These are phyloP conservation scores for Drosophila varians DNA, from an alignment of 1,140 invertebrate species.

Conservation along the genomic window DNA sequence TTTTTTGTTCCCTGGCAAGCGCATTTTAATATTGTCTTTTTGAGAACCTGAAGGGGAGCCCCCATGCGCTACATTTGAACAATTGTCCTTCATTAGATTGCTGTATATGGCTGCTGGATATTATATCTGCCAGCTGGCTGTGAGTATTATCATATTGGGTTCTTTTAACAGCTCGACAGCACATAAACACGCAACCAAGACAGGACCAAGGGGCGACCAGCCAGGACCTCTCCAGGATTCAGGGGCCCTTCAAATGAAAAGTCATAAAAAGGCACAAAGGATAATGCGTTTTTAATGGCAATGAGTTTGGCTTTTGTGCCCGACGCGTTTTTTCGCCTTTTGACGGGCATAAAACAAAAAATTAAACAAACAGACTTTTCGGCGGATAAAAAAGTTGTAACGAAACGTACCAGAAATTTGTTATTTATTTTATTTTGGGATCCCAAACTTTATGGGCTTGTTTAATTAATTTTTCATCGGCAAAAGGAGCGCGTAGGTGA, in stretches of 20 bases:
- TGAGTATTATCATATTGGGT: slow-evolving; percentile 66
- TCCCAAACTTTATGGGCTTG: slow-evolving; percentile 27
- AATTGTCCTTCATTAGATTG: slow-evolving; percentile 47
- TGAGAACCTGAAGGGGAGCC: not conserved
- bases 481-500: slow-evolving; percentile 17
- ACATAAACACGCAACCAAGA: slow-evolving; percentile 70
- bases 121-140: slow-evolving; percentile 39
- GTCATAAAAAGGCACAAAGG: slow-evolving; percentile 78
- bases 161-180: slow-evolving; percentile 65
- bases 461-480: slow-evolving; percentile 53
- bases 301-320: slow-evolving; percentile 75
- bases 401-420: slow-evolving; percentile 62
- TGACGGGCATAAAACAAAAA: slow-evolving; percentile 24
- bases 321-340: slow-evolving; percentile 55
- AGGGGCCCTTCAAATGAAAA: slow-evolving; percentile 72
- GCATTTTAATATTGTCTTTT: slow-evolving; percentile 50
- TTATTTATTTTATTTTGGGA: slow-evolving; percentile 30
- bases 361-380: slow-evolving; percentile 19
- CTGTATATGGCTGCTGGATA: slow-evolving; percentile 23
- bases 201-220: not conserved
- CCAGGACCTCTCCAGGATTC: slow-evolving; percentile 50
- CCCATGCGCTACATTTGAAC: slow-evolving; percentile 18
- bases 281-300: slow-evolving; percentile 82
- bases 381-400: slow-evolving; percentile 59
- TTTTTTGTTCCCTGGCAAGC: slow-evolving; percentile 57